These are phyloP conservation scores for Geococcyx californianus DNA, from an alignment of 2,113 vertebrate genomes.

Conservation along the genomic window DNA sequence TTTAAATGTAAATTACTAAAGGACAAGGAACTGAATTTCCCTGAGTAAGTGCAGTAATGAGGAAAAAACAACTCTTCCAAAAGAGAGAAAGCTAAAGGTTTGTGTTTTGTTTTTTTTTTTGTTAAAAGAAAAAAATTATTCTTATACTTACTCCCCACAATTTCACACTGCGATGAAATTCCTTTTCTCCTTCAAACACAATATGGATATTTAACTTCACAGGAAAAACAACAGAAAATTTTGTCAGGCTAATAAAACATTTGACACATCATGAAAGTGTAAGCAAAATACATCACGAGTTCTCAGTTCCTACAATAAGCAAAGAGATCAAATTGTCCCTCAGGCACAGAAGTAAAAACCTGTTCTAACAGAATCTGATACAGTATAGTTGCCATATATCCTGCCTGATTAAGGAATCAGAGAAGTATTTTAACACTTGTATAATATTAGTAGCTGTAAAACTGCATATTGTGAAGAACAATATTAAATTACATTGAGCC, in stretches of 20 bases:
- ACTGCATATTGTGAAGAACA: not conserved
- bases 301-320: not conserved
- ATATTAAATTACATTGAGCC: not conserved
- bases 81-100: not conserved
- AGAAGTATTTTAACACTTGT: not conserved
- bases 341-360: not conserved
- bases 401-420: not conserved
- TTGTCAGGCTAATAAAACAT: not conserved
- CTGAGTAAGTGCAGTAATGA: not conserved
- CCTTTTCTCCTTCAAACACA: conserved; percentile 94
- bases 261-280: not conserved
- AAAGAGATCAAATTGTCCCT: not conserved
- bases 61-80: not conserved
- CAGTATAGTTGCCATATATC: not conserved
- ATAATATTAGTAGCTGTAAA: not conserved
- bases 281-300: not conserved
- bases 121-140: not conserved
- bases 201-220: conserved; percentile 89
- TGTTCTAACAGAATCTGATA: not conserved
- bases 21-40: not conserved
- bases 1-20: not conserved
- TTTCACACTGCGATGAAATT: conserved; percentile 90
- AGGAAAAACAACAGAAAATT: conserved; percentile 6
- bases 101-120: not conserved
- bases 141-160: conserved; percentile 95